Conservation (phyloP, 92 coral and sea anemone genomes). For the Scolanthus callimorphus region DNA sequence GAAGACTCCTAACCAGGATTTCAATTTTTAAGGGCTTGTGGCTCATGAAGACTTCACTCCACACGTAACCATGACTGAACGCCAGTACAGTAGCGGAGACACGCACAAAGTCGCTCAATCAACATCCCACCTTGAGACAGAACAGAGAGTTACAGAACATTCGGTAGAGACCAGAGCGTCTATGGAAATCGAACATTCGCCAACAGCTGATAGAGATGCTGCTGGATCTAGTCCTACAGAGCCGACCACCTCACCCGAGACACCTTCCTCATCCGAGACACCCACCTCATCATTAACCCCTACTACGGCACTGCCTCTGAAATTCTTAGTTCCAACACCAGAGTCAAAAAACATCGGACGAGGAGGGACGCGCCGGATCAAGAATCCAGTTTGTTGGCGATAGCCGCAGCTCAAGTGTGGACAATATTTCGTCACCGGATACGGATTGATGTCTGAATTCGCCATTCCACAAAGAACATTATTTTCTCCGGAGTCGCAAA, state of each 20-base stretch:
- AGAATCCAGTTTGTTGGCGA: constrained; percentile 31
- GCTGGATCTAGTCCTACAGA: background rate
- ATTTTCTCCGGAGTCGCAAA: too few species aligned
- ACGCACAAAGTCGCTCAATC: background rate
- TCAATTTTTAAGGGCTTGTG: background rate
- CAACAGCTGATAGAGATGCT: too few species aligned
- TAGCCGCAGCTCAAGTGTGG: constrained; percentile 39
- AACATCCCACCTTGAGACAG: background rate
- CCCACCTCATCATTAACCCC: background rate
- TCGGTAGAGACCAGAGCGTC: too few species aligned
- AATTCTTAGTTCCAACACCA: constrained; percentile 27
- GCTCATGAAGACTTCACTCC: background rate
- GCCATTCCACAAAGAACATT: too few species aligned
- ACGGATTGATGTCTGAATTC: too few species aligned
- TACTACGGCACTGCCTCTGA: constrained; percentile 22
- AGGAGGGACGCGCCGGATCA: background rate
- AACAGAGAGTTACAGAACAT: background rate
- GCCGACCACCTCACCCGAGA: background rate
- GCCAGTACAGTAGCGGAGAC: background rate
- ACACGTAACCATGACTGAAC: background rate
- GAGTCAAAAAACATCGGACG: constrained; percentile 8
- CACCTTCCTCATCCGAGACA: background rate
- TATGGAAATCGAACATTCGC: too few species aligned
- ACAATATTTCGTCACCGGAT: constrained; percentile 5
- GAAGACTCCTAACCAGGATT: too few species aligned